Conservation (phyloP, 2,113 vertebrate species). For the Meriones unguiculatus region DNA sequence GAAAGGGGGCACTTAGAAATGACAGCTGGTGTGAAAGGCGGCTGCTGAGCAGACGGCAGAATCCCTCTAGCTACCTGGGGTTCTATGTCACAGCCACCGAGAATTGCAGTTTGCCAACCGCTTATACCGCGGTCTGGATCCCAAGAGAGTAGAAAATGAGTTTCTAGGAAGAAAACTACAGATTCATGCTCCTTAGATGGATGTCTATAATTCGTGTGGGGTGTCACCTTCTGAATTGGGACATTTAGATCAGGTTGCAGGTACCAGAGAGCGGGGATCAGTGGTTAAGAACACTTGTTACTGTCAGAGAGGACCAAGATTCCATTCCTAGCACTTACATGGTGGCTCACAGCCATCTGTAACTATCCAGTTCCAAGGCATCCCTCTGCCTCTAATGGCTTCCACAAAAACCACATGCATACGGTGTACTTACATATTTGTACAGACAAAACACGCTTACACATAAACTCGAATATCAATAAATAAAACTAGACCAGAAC, state of each 20-base stretch:
- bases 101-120: neutral
- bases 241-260: neutral
- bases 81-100: neutral
- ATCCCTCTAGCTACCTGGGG: neutral
- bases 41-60: neutral
- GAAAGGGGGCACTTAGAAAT: neutral
- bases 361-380: neutral
- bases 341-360: neutral
- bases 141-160: neutral
- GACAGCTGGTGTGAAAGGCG: neutral
- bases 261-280: no score
- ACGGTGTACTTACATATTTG: accelerated
- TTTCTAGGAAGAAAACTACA: conserved; percentile 13
- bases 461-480: neutral
- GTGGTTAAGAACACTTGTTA: neutral
- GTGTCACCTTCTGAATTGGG: neutral
- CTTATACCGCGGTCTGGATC: neutral
- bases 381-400: neutral
- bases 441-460: neutral
- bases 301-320: neutral
- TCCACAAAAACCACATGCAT: neutral
- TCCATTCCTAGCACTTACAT: neutral
- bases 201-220: neutral
- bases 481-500: neutral
- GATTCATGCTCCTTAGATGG: neutral